These are phyloP conservation scores for Eugnorisma glareosa DNA, from an alignment of 2,888 invertebrate species.

Conservation along the genomic window DNA sequence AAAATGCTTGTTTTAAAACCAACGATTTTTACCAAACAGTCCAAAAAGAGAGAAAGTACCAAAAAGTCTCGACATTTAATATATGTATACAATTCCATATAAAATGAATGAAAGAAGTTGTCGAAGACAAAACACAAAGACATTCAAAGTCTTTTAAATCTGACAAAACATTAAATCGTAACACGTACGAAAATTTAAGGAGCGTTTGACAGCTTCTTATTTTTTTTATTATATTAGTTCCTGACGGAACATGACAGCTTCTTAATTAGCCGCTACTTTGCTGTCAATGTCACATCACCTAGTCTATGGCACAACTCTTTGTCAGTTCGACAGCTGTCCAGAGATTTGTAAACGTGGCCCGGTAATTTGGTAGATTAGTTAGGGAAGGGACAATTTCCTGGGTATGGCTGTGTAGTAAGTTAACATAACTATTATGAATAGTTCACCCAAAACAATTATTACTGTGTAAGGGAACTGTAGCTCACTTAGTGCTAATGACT, in stretches of 20 bases:
- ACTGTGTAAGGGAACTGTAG: conserved; percentile 2
- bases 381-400: conserved; percentile 20
- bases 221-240: no score
- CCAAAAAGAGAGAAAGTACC: no score
- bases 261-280: conserved; percentile 43
- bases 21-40: neutral
- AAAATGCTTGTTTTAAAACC: neutral
- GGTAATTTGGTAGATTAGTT: conserved; percentile 31
- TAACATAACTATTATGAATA: conserved; percentile 6
- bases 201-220: conserved; percentile 61
- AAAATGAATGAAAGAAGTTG: conserved; percentile 11
- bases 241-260: no score
- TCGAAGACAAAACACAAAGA: no score
- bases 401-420: neutral
- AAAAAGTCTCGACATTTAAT: neutral
- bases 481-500: conserved; percentile 27
- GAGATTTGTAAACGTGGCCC: conserved; percentile 28
- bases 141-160: no score
- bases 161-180: conserved; percentile 28
- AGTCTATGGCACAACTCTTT: conserved; percentile 55
- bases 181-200: conserved; percentile 37
- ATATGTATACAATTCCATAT: neutral
- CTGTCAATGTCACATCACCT: conserved; percentile 46
- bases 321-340: conserved; percentile 65
- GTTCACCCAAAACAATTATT: conserved; percentile 27